Percentiles rank a stretch among this genome's conserved stretches.
phyloP scores from a whole-genome alignment of 2,888 invertebrate genomes.

The Eupithecia tripunctaria region DNA sequence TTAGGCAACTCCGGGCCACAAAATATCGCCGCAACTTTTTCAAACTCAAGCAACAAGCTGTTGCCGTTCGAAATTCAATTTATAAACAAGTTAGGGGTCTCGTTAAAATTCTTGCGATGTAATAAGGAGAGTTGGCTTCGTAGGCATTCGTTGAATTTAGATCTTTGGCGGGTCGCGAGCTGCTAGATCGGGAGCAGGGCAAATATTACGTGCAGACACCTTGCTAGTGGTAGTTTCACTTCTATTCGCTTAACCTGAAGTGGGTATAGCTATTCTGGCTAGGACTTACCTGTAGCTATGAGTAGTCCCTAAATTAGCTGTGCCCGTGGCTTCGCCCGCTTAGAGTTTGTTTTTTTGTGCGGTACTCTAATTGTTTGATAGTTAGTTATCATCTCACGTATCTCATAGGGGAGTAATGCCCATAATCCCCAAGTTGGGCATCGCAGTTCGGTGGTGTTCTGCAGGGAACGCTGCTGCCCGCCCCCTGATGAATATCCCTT shows the following conservation, averaged over 20 bases:
- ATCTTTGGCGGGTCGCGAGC: constrained; percentile 41
- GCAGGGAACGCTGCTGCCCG: too few relatives aligned
- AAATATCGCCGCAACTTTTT: constrained; percentile 73
- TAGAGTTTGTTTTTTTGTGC: too few relatives aligned
- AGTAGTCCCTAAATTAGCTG: too few relatives aligned
- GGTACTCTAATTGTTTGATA: too few relatives aligned
- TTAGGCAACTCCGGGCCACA: constrained; percentile 56
- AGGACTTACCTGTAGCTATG: background rate
- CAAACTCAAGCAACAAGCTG: constrained; percentile 75
- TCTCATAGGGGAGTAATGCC: too few relatives aligned
- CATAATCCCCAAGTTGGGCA: too few relatives aligned
- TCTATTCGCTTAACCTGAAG: background rate
- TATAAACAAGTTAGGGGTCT: constrained; percentile 81
- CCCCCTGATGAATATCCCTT: too few relatives aligned
- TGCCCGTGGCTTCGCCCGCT: too few relatives aligned
- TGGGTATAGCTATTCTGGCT: background rate
- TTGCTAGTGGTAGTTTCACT: background rate
- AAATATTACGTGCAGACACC: background rate
- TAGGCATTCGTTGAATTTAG: constrained; percentile 64
- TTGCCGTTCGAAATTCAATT: constrained; percentile 79
- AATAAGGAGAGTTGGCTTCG: constrained; percentile 68
- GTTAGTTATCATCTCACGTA: too few relatives aligned
- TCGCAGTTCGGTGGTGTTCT: too few relatives aligned
- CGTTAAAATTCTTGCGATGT: constrained; percentile 81
- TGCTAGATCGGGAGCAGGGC: background rate